These are phyloP conservation scores for Chelon auratus DNA, from an alignment of 2,797 vertebrate species.

Conservation along the genomic window DNA sequence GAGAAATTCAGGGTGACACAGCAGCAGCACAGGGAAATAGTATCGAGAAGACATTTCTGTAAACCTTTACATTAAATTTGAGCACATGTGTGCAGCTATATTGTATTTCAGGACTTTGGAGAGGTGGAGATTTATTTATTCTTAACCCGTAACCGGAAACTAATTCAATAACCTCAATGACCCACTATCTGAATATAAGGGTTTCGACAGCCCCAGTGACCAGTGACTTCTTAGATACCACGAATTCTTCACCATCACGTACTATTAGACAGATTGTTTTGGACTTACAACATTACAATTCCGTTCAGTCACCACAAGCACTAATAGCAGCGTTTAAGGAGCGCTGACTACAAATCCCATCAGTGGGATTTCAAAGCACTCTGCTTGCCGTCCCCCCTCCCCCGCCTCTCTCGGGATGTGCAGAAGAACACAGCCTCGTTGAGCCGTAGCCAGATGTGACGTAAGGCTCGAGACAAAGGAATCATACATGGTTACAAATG, in stretches of 20 bases:
- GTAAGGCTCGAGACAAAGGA: slow-evolving; percentile 77
- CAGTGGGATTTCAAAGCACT: slow-evolving; percentile 41
- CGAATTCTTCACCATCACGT: not conserved
- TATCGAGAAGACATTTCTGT: too few relatives aligned
- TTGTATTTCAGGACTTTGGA: not conserved
- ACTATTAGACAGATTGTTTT: not conserved
- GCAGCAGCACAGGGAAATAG: too few relatives aligned
- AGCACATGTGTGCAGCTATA: not conserved
- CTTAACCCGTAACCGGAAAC: not conserved
- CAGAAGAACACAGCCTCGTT: slow-evolving; percentile 58
- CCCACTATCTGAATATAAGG: not conserved
- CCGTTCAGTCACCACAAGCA: slow-evolving; percentile 12
- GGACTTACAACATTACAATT: slow-evolving; percentile 10
- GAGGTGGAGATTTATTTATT: not conserved
- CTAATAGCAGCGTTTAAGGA: slow-evolving; percentile 42
- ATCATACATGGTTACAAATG: slow-evolving; percentile 65
- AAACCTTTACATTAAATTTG: too few relatives aligned
- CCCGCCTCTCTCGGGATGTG: slow-evolving; percentile 48
- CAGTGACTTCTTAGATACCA: not conserved
- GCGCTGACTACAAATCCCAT: slow-evolving; percentile 47
- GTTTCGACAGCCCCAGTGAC: not conserved
- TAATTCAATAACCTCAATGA: not conserved
- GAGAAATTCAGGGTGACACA: too few relatives aligned
- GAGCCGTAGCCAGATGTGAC: slow-evolving; percentile 78
- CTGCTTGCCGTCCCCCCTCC: slow-evolving; percentile 60